Conservation (phyloP, 2,888 invertebrate genomes). For the Athripsodes cinereus region DNA sequence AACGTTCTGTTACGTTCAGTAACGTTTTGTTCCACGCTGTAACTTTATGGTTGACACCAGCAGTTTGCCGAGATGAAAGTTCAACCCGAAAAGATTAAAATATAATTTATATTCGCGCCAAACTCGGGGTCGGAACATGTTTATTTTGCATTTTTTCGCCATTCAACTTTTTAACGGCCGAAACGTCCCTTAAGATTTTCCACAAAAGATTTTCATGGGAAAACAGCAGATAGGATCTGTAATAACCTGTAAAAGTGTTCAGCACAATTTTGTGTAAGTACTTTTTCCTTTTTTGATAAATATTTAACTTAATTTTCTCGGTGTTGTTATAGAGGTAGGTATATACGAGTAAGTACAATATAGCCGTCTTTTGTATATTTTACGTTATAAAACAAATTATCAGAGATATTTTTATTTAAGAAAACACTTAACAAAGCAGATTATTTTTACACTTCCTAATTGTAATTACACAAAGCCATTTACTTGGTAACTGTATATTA, state of each 20-base stretch:
- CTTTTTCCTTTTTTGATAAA: no score
- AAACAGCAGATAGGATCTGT: background rate
- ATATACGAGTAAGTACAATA: no score
- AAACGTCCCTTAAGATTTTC: conserved; percentile 6
- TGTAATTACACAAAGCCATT: no score
- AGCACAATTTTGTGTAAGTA: no score
- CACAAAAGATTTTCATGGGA: background rate
- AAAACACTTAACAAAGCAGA: no score
- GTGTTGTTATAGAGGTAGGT: no score
- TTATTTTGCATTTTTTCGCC: conserved; percentile 18
- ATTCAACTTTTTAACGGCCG: conserved; percentile 14
- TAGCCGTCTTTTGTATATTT: no score
- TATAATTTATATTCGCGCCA: conserved; percentile 27
- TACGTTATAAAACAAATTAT: no score
- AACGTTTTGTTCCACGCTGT: conserved; percentile 10
- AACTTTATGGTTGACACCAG: conserved; percentile 27
- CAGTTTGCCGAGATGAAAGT: conserved; percentile 28
- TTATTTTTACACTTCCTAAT: no score
- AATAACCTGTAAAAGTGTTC: background rate
- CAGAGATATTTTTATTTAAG: no score
- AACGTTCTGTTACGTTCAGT: background rate
- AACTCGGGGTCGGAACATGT: conserved; percentile 16
- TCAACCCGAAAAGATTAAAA: conserved; percentile 27
- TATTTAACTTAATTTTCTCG: no score
- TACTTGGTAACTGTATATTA: no score